These are phyloP conservation scores for Athene cunicularia DNA, from an alignment of 2,113 vertebrate genomes.

Conservation along the genomic window DNA sequence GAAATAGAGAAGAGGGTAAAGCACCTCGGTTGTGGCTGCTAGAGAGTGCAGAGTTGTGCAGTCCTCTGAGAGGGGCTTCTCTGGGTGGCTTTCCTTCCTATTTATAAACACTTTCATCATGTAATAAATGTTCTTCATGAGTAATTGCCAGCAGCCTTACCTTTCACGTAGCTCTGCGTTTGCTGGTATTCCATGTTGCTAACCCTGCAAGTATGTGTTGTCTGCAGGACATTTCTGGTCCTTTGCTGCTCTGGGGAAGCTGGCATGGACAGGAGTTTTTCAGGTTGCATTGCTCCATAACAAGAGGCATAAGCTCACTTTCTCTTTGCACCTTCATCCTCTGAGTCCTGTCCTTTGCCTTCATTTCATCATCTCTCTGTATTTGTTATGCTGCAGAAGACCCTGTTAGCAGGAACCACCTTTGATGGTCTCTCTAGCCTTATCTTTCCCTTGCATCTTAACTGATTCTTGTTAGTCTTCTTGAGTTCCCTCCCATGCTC, in stretches of 20 bases:
- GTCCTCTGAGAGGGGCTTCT: neutral
- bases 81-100: neutral
- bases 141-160: neutral
- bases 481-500: neutral
- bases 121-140: neutral
- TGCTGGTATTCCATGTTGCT: neutral
- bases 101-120: neutral
- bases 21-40: fast-evolving
- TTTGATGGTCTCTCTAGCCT: neutral
- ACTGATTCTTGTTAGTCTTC: conserved; percentile 37
- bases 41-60: fast-evolving
- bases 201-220: neutral
- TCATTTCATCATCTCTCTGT: neutral
- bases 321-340: neutral
- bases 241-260: neutral
- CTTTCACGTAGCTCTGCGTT: neutral
- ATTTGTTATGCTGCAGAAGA: neutral
- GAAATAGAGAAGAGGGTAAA: neutral
- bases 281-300: neutral
- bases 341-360: neutral
- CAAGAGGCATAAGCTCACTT: neutral
- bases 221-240: neutral
- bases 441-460: conserved; percentile 60
- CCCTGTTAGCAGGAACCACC: neutral
- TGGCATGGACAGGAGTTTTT: neutral